These are phyloP conservation scores for Pterocles orientalis DNA, from an alignment of 2,113 vertebrate genomes.

Conservation along the genomic window DNA sequence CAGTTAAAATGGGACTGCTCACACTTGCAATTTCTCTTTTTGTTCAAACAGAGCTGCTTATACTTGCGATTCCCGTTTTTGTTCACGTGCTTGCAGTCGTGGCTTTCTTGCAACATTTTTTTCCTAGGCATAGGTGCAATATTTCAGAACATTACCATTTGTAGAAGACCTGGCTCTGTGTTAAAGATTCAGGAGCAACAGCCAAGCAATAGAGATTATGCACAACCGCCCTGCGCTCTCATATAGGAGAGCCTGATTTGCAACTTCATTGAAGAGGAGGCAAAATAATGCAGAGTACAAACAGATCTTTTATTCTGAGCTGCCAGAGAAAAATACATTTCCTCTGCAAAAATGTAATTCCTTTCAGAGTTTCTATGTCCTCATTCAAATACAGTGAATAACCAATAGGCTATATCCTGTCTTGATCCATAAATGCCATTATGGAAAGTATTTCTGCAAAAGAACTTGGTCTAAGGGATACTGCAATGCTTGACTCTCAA, in stretches of 20 bases:
- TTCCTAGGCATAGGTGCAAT: neutral
- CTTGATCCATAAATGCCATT: slow-evolving; percentile 3
- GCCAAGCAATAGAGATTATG: neutral
- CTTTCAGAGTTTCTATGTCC: neutral
- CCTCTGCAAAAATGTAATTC: neutral
- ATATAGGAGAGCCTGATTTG: neutral
- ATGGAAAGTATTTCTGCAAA: slow-evolving; percentile 7
- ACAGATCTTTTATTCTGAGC: neutral
- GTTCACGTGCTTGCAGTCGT: neutral
- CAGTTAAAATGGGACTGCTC: neutral
- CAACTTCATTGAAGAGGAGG: neutral
- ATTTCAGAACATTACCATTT: neutral
- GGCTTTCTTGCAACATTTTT: neutral
- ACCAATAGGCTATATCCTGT: neutral
- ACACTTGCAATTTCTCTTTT: neutral
- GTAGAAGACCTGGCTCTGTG: neutral
- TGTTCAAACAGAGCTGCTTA: neutral
- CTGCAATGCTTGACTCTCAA: neutral
- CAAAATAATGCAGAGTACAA: slow-evolving; percentile 22
- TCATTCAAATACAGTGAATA: slow-evolving; percentile 35
- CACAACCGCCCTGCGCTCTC: neutral
- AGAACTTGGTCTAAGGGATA: neutral
- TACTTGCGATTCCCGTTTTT: neutral
- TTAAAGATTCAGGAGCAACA: slow-evolving; percentile 4
- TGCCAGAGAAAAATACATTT: slow-evolving; percentile 19